Base-by-base conservation (phyloP, 2,888 invertebrate species). In the Meghimatium bilineatum region DNA sequence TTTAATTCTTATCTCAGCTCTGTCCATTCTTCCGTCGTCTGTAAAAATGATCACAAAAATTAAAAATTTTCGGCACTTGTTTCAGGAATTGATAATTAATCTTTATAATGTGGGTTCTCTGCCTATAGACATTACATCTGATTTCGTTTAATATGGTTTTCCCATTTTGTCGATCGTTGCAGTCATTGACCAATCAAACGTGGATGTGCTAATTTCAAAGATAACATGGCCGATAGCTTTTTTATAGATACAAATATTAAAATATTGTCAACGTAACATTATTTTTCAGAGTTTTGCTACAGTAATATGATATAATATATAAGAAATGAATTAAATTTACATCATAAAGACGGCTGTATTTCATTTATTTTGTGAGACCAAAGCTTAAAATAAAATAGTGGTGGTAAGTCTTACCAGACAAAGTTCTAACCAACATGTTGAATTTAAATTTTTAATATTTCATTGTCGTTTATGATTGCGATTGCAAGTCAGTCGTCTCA, bases 151-250 rank as follows among this genome's bases (percentile, higher is more conserved):
- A 44, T 44, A 44, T 8, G 71, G 10, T 38, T 36, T 71, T 3
- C 1, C 10, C 26, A 36, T 2, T 38, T 38, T 36, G 36, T 71
- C 38, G 71, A 71, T 38, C 23, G 0, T 1, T 26, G 29, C 26
- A 1, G 23, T n/a, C n/a, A 56, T 80, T 38, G 32, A 49, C 80
- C 80, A 80, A 80, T 80, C 71, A 80, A 49, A 80, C 0, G 23
- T 6, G 34, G 14, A 17, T 69, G 60, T 80, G 71, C 26, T 23
- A 71, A 71, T 56, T 80, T 80, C 80, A 80, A 80, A 69, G 69
- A 17, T 71, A 71, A 79, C 17, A 79, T 79, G 79, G 79, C 71
- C 80, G 67, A 79, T 49, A 8, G 44, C 49, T 32, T 14, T 77
- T 32, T 10, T 1, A n/a, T n/a, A n/a, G 5, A 44, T 44, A 69